Base-by-base conservation (phyloP, 2,888 invertebrate genomes). In the Metallyticus violacea region DNA sequence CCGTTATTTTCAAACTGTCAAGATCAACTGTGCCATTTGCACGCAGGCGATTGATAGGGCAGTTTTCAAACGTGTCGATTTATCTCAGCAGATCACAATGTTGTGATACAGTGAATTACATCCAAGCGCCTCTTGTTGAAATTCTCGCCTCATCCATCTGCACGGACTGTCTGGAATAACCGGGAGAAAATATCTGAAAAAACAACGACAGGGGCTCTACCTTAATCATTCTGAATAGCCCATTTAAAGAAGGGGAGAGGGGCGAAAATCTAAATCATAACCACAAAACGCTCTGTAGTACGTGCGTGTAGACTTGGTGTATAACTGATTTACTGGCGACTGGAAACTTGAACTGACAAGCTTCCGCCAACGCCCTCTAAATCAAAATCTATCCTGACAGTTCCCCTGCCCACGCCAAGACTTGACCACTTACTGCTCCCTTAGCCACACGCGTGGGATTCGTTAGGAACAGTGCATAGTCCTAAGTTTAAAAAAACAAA, bases 311-410 rank as follows among this genome's bases (percentile, higher is more conserved):
- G 40, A 40, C 40, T 62, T 62, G 40, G 40, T 62, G 40, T 62
- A 62, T 62, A 84, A 28, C 87, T 87, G 87, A 87, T 85, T 87
- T 87, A 85, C 87, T 87, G 40, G 26, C 78, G 29, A 86, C 40
- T 40, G 62, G 77, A 78, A 86, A 86, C 81, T 77, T 82, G 81
- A 83, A 84, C 86, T 81, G 86, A 83, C 86, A 78, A 83, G 86
- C 78, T 78, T 78, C 86, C 86, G 78, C 87, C 87, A 87, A 85
- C 87, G 87, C 87, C 87, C 87, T 85, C 85, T 87, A 87, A 87
- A 87, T 87, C 87, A 87, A 87, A 86, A 81, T 81, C 77, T 28
- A 62, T 62, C 40, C 25, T 85, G 87, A 87, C 87, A 81, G 26
- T 30, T 76, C 29, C 29, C 27, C 78, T 30, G 22, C 87, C 87